Base-by-base conservation (phyloP, 2,797 vertebrate species). In the Furcifer pardalis region DNA sequence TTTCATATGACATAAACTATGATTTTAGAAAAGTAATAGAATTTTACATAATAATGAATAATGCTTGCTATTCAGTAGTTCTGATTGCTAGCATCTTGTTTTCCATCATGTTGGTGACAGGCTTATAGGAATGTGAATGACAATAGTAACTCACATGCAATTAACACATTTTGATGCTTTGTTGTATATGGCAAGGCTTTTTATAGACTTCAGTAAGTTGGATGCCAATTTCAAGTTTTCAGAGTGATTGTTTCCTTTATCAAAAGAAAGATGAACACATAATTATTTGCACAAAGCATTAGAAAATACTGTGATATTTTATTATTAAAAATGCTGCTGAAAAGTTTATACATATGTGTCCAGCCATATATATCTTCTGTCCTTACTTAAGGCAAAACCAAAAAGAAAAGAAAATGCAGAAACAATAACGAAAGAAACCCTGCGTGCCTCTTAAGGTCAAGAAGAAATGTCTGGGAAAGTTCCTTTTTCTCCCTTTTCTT, bases 271-370 rank as follows among this genome's bases (percentile, higher is more conserved):
- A 94, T 66, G 83, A 96, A 96, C 91, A 92, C 92, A 35, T 91
- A 93, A 96, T 93, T 95, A 89, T 94, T 93, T 93, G 94, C 95
- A 97, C 97, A 95, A 97, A 97, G 92, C 94, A 96, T 97, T 99
- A 98, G 97, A 99, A 99, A 99, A 99, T 98, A 98, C 96, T 95
- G 97, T 97, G 96, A 98, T 98, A 97, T 97, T 99, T 99, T 98
- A 98, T 96, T 96, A 96, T 98, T 98, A 98, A 98, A 98, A 99
- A 98, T 97, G 97, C 96, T 97, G 98, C 97, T 98, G 97, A 98
- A 98, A 98, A 96, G 92, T 98, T 97, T 97, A 97, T 98, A 98
- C 97, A 98, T 97, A 95, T 96, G 97, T 97, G 96, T 97, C 97
- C 97, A 98, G 97, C 97, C 97, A 98, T 97, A 98, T 97, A 98